Percentiles rank a stretch among this genome's conserved stretches.
Conservation (phyloP, 37 sponge, comb jelly and placozoan species). For the Halisarca cf. caerulea region DNA sequence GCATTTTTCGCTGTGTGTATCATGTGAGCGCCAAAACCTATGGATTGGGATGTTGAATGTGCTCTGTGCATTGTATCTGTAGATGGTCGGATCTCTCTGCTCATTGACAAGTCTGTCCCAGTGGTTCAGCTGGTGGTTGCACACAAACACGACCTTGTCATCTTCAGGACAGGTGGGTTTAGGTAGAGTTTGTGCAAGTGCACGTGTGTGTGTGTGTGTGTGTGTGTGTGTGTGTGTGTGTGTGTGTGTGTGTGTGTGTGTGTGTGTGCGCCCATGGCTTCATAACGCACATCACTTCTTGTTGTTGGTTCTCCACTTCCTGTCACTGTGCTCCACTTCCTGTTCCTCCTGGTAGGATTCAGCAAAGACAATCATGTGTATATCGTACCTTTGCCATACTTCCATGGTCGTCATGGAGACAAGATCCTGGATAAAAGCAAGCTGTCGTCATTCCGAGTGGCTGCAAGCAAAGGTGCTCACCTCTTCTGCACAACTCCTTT, state of each 20-base stretch:
- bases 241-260: no score
- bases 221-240: no score
- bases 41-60: no score
- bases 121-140: slow-evolving; percentile 72
- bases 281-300: no score
- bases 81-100: slow-evolving; percentile 57
- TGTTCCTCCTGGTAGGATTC: slow-evolving; percentile 2
- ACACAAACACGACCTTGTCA: slow-evolving; percentile 54
- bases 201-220: no score
- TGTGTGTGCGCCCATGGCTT: no score
- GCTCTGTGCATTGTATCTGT: no score
- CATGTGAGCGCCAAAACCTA: no score
- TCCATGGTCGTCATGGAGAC: slow-evolving; percentile 35
- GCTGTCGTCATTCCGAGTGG: slow-evolving; percentile 36
- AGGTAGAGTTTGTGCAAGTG: no score
- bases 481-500: slow-evolving; percentile 68
- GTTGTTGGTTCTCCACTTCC: no score
- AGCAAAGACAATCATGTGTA: slow-evolving; percentile 62
- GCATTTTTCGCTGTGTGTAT: no score
- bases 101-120: slow-evolving; percentile 55
- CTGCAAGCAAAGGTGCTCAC: slow-evolving; percentile 54
- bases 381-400: slow-evolving; percentile 46
- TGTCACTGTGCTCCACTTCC: no score
- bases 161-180: slow-evolving; percentile 66
- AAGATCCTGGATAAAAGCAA: slow-evolving; percentile 23